phyloP scores from a whole-genome alignment of 2,797 vertebrate species.

The Yasuhikotakia modesta region DNA sequence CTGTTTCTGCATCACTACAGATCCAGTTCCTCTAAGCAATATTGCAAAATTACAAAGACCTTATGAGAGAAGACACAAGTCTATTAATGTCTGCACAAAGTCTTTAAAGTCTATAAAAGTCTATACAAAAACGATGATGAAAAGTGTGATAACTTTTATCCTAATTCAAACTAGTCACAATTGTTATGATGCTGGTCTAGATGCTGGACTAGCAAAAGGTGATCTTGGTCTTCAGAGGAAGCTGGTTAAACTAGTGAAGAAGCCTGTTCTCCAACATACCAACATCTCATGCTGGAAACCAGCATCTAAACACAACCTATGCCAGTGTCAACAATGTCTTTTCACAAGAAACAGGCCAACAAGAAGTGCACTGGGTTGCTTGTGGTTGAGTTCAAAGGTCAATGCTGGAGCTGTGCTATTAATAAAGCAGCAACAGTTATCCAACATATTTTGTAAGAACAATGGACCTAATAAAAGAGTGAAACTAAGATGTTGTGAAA shows the following conservation, averaged over 20 bases:
- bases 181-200: too few species aligned
- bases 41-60: conserved; percentile 59
- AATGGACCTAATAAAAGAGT: conserved; percentile 25
- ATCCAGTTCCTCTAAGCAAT: conserved; percentile 48
- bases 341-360: too few species aligned
- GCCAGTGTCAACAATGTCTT: not conserved
- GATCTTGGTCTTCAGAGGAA: too few species aligned
- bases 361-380: conserved; percentile 2
- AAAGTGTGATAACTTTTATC: conserved; percentile 28
- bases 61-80: conserved; percentile 39
- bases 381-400: conserved; percentile 50
- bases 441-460: conserved; percentile 57
- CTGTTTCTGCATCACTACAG: conserved; percentile 47
- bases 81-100: conserved; percentile 49
- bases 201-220: too few species aligned
- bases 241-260: too few species aligned
- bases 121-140: too few species aligned
- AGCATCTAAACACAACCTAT: too few species aligned
- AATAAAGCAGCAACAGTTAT: conserved; percentile 36
- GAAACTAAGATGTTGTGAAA: not conserved
- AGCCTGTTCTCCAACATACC: too few species aligned
- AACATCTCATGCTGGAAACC: too few species aligned
- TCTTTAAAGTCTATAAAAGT: too few species aligned
- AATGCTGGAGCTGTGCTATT: conserved; percentile 27
- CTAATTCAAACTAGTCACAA: too few species aligned